phyloP scores from a whole-genome alignment of 2,797 vertebrate species.

The Echeneis naucrates region DNA sequence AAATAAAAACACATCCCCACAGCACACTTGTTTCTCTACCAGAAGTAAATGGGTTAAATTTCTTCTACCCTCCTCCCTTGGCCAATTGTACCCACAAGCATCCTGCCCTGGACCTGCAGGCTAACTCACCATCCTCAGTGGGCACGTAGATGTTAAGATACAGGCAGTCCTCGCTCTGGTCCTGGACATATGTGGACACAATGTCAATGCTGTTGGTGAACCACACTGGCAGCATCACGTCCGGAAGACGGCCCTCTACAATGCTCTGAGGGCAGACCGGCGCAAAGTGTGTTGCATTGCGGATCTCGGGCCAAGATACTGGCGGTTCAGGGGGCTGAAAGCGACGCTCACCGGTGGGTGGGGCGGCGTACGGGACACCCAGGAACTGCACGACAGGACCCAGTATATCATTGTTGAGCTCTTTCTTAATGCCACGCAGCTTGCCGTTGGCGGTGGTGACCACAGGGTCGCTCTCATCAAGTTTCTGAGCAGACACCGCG shows the following conservation, averaged over 20 bases:
- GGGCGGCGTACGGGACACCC: conserved; percentile 95
- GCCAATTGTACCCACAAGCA: conserved; percentile 19
- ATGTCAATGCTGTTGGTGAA: conserved; percentile 98
- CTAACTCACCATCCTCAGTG: conserved; percentile 99
- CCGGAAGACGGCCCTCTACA: conserved; percentile 94
- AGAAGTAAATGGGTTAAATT: conserved; percentile 33
- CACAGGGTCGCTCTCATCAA: conserved; percentile 94
- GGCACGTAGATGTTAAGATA: conserved; percentile 99
- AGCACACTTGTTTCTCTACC: conserved; percentile 34
- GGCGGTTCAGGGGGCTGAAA: conserved; percentile 97
- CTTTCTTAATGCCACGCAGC: conserved; percentile 95
- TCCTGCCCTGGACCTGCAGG: conserved; percentile 77
- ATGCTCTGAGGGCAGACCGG: conserved; percentile 98
- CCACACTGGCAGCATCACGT: conserved; percentile 99
- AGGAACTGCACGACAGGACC: conserved; percentile 97
- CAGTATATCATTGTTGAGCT: conserved; percentile 98
- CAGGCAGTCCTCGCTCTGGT: conserved; percentile 98
- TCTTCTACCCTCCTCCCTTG: conserved; percentile 4
- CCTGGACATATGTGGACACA: conserved; percentile 97
- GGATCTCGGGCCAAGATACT: conserved; percentile 90
- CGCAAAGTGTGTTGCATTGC: conserved; percentile 95
- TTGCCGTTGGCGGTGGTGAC: conserved; percentile 92
- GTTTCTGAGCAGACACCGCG: conserved; percentile 88
- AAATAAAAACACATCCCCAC: conserved; percentile 39
- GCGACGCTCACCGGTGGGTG: conserved; percentile 93